phyloP scores from a whole-genome alignment of 2,797 vertebrate genomes.

The Limnodromus scolopaceus region DNA sequence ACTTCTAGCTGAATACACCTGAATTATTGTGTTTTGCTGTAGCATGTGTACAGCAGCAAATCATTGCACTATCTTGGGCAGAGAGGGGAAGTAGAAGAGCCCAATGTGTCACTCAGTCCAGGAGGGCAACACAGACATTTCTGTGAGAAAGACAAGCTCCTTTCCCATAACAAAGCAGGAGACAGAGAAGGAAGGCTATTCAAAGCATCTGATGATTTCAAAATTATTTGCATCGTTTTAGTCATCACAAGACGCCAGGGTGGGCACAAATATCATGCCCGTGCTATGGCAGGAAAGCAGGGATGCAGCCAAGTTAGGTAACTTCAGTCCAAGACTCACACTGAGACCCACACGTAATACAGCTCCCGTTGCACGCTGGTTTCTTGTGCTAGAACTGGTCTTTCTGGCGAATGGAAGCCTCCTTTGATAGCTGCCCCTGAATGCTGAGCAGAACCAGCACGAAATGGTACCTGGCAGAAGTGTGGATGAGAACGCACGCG shows the following conservation, averaged over 20 bases:
- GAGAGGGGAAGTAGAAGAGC: background rate
- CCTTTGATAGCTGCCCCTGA: background rate
- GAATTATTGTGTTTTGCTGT: constrained; percentile 35
- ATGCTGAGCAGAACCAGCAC: background rate
- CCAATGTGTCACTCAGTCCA: background rate
- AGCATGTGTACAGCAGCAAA: background rate
- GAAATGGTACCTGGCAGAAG: background rate
- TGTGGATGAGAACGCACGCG: background rate
- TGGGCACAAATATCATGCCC: background rate
- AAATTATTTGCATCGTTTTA: background rate
- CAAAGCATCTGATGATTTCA: background rate
- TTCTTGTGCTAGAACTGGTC: background rate
- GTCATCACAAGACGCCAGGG: background rate
- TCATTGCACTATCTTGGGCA: background rate
- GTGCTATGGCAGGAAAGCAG: background rate
- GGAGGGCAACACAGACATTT: rapidly evolving
- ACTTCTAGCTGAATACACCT: background rate
- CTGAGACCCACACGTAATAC: background rate
- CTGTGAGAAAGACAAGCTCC: background rate
- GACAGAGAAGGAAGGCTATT: background rate
- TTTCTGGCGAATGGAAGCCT: background rate
- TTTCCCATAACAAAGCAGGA: background rate
- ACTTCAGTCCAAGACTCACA: background rate
- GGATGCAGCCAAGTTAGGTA: background rate
- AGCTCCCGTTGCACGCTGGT: background rate